Base-by-base conservation (phyloP, 2,797 vertebrate species). In the Salmo trutta region DNA sequence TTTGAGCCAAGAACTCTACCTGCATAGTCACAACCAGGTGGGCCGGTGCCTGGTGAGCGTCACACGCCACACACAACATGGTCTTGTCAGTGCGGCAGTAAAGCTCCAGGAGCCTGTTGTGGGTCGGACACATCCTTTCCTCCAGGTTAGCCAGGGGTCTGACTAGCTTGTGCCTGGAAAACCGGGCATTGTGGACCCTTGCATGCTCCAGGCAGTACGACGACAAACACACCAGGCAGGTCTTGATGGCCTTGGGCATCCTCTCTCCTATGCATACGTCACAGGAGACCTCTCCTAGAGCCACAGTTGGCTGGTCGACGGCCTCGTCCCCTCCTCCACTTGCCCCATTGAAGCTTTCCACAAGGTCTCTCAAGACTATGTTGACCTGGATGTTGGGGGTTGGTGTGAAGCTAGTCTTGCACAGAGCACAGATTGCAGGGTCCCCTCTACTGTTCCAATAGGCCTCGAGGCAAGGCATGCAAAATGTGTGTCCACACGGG, bases 51-150 rank as follows among this genome's bases (percentile, higher is more conserved):
- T 21, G 56, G 19, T 59, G 56, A 21, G 56, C 2, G 56, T 59
- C 27, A 16, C 88, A 90, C 36, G 87, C 81, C 73, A 86, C 87
- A 68, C 88, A 90, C 51, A 90, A 83, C n/a, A 88, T 87, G 33
- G 78, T 82, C 77, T 87, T 83, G 82, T 90, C 88, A n/a, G 82
- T 86, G 79, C 86, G 84, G 77, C 88, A 90, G 81, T 85, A 90
- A 10, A 86, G 79, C 75, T 90, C 88, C 79, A 90, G 77, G n/a
- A 87, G 80, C 59, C 87, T 79, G 76, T 88, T 82, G 1, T 90
- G 88, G 52, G 79, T 86, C 41, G 68, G 83, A 27, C 88, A 90
- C 84, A 90, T 87, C 59, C 87, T 82, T 33, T 87, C 88, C 79
- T 88, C 82, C 53, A 87, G 81, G 76, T 87, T 87, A 53, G 73